These are phyloP conservation scores for Mactromeris polynyma DNA, from an alignment of 2,888 invertebrate genomes.

Conservation along the genomic window DNA sequence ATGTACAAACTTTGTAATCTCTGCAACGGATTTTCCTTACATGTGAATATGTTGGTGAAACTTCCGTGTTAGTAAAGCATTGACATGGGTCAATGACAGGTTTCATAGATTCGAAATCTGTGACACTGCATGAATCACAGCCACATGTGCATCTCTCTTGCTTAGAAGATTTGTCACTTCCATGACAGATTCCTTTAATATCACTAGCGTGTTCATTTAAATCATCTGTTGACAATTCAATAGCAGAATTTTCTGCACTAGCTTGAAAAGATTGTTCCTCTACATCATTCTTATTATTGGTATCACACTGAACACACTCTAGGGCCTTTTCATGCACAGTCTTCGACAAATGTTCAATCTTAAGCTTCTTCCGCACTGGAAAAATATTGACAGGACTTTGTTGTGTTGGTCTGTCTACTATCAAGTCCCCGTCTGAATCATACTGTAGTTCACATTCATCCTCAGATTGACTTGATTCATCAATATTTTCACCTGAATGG, in stretches of 20 bases:
- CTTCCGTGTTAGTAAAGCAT: not conserved
- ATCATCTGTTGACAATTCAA: not conserved
- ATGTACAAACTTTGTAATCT: not conserved
- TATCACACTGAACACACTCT: not conserved
- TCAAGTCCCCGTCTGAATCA: conserved; percentile 73
- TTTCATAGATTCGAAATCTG: not conserved
- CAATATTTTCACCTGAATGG: not conserved
- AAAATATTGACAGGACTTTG: not conserved
- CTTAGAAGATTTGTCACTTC: not conserved
- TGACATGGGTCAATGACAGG: not conserved
- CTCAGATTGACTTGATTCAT: not conserved
- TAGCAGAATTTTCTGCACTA: not conserved
- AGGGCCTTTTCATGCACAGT: not conserved
- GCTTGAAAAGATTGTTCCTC: not conserved
- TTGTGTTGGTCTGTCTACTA: conserved; percentile 37
- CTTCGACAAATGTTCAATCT: not conserved
- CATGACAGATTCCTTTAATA: not conserved
- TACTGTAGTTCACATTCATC: not conserved
- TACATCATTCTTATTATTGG: too few species aligned
- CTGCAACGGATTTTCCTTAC: not conserved
- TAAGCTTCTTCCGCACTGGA: not conserved
- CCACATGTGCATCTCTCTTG: not conserved
- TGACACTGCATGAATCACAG: not conserved
- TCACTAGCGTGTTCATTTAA: not conserved
- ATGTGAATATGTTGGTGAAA: not conserved